phyloP scores from a whole-genome alignment of 2,797 vertebrate species.

The Xyrichtys novacula region DNA sequence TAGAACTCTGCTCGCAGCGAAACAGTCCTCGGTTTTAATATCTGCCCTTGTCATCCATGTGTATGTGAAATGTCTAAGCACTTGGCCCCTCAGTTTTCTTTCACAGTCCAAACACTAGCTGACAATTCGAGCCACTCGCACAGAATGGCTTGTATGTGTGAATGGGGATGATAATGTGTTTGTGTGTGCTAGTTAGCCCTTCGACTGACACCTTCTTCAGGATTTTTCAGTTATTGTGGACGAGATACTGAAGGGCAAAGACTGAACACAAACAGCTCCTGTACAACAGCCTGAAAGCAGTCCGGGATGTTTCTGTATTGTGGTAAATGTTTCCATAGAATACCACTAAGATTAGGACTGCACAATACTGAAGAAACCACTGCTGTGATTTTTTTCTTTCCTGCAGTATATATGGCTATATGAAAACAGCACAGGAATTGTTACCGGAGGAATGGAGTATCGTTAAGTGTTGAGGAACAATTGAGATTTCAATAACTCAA shows the following conservation, averaged over 20 bases:
- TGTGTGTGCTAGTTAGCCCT: slow-evolving; percentile 5
- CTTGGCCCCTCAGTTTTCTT: slow-evolving; percentile 17
- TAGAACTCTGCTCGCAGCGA: not conserved
- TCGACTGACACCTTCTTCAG: slow-evolving; percentile 6
- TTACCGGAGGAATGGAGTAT: too few relatives aligned
- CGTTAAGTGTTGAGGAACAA: too few relatives aligned
- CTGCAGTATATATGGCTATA: too few relatives aligned
- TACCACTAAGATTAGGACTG: too few relatives aligned
- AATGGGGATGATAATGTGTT: slow-evolving; percentile 24
- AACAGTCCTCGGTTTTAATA: not conserved
- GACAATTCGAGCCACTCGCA: slow-evolving; percentile 14
- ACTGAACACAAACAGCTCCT: not conserved
- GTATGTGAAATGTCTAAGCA: not conserved
- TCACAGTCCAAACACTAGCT: slow-evolving; percentile 29
- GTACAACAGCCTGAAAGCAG: not conserved
- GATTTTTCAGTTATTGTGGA: not conserved
- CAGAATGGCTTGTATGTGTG: slow-evolving; percentile 19
- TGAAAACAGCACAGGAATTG: too few relatives aligned
- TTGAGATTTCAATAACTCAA: too few relatives aligned
- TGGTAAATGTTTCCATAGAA: not conserved
- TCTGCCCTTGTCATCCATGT: not conserved
- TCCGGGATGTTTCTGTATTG: not conserved
- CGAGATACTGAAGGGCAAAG: not conserved
- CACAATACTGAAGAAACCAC: too few relatives aligned
- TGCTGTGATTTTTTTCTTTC: too few relatives aligned